phyloP scores from a whole-genome alignment of 2,888 invertebrate genomes.

The Gnatocerus cornutus region DNA sequence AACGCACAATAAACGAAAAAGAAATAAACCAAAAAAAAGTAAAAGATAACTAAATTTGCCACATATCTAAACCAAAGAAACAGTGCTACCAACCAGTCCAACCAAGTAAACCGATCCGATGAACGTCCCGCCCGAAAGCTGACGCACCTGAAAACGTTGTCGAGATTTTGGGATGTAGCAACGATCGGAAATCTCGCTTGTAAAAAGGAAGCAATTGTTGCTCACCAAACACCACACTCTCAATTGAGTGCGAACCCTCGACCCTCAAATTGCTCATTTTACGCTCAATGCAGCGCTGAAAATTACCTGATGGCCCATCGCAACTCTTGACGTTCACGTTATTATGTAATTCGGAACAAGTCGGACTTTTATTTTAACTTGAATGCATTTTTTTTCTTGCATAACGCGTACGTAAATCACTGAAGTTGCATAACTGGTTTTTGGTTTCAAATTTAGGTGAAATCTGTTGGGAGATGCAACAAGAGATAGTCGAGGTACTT shows the following conservation, averaged over 20 bases:
- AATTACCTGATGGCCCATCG: constrained; percentile 42
- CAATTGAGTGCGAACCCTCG: constrained; percentile 45
- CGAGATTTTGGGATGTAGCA: constrained; percentile 51
- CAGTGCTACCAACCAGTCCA: not conserved
- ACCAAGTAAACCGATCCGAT: constrained; percentile 40
- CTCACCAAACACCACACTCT: constrained; percentile 50
- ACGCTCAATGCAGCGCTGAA: constrained; percentile 32
- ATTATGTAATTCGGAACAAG: constrained; percentile 36
- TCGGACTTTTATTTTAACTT: constrained; percentile 30
- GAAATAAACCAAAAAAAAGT: no score
- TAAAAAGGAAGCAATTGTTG: constrained; percentile 54
- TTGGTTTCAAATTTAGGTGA: constrained; percentile 15
- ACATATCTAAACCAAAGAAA: no score
- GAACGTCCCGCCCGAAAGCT: constrained; percentile 51
- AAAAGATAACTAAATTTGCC: no score
- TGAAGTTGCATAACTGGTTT: constrained; percentile 32
- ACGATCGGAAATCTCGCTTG: constrained; percentile 51
- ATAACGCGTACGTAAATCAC: constrained; percentile 32
- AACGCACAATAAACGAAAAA: no score
- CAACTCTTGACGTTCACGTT: constrained; percentile 21
- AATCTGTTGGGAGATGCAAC: constrained; percentile 7
- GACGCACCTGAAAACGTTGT: constrained; percentile 55
- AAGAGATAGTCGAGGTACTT: not conserved
- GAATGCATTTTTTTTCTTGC: constrained; percentile 19
- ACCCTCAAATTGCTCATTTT: constrained; percentile 43